A percentile compares a stretch with the other conserved stretches of the same genome.
Conservation (phyloP, 2,888 invertebrate genomes). For the Drosophila sordidula region DNA sequence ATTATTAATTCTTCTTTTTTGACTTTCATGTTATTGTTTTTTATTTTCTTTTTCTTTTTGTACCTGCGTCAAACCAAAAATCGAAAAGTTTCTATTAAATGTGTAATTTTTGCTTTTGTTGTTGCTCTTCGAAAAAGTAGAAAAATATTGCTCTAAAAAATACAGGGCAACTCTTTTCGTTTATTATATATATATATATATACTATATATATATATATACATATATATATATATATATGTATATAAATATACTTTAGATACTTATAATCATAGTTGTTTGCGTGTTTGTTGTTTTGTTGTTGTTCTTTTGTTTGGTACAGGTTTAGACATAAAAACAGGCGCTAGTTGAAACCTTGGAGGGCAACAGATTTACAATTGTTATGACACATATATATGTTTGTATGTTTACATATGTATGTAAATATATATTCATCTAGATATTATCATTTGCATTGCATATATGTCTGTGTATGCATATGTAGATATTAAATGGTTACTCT, state of each 20-base stretch:
- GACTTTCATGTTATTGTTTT: neutral
- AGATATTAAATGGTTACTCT: conserved; percentile 23
- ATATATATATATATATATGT: conserved; percentile 25
- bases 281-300: conserved; percentile 35
- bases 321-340: conserved; percentile 74
- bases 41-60: conserved; percentile 10
- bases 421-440: conserved; percentile 10
- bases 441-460: conserved; percentile 25
- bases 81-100: conserved; percentile 21
- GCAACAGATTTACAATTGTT: conserved; percentile 65
- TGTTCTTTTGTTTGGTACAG: conserved; percentile 53
- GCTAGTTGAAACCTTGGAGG: conserved; percentile 77
- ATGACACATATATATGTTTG: conserved; percentile 26
- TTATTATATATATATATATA: conserved; percentile 12
- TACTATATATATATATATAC: conserved; percentile 10
- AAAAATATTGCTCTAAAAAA: conserved; percentile 77
- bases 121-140: conserved; percentile 68
- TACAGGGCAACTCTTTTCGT: conserved; percentile 65
- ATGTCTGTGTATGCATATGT: neutral
- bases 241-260: conserved; percentile 32
- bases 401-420: conserved; percentile 17
- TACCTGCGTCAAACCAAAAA: conserved; percentile 35
- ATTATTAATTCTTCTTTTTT: neutral
- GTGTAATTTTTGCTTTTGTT: conserved; percentile 11
- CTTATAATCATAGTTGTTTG: conserved; percentile 39